Percentiles rank a stretch among this genome's conserved stretches.
Conservation (phyloP, 2,113 vertebrate genomes). For the Malurus alboscapulatus region DNA sequence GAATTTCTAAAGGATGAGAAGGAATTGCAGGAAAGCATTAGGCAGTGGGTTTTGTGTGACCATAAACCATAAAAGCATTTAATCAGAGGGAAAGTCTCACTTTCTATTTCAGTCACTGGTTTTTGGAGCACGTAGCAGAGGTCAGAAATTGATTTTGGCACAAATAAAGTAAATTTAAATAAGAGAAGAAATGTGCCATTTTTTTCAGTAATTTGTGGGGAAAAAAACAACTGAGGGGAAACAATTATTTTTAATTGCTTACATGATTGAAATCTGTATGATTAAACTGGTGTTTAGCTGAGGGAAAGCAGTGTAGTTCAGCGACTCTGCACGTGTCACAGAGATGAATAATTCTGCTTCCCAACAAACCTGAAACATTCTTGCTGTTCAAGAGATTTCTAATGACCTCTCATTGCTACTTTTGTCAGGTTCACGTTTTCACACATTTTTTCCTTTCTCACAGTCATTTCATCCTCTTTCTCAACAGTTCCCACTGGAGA, state of each 20-base stretch:
- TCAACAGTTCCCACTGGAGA: not conserved
- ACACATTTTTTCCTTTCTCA: not conserved
- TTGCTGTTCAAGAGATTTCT: not conserved
- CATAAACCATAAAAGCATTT: not conserved
- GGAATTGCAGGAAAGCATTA: not conserved
- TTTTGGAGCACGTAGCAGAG: not conserved
- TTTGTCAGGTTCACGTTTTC: not conserved
- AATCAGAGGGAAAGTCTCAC: not conserved
- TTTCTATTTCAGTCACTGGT: not conserved
- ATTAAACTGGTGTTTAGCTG: not conserved
- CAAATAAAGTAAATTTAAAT: not conserved
- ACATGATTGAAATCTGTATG: not conserved
- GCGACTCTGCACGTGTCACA: not conserved
- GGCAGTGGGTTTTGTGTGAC: not conserved
- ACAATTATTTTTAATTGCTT: not conserved
- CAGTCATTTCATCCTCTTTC: not conserved
- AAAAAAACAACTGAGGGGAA: not conserved
- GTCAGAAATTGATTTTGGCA: not conserved
- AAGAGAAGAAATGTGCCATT: not conserved
- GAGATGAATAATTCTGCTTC: not conserved
- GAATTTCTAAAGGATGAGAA: not conserved
- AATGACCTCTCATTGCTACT: not conserved
- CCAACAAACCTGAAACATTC: not conserved
- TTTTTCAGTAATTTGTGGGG: not conserved
- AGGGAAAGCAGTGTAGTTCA: not conserved